These are phyloP conservation scores for roundworm (Caenorhabditis elegans) DNA, from an alignment of 1,140 invertebrate genomes.

Conservation along the genomic window DNA sequence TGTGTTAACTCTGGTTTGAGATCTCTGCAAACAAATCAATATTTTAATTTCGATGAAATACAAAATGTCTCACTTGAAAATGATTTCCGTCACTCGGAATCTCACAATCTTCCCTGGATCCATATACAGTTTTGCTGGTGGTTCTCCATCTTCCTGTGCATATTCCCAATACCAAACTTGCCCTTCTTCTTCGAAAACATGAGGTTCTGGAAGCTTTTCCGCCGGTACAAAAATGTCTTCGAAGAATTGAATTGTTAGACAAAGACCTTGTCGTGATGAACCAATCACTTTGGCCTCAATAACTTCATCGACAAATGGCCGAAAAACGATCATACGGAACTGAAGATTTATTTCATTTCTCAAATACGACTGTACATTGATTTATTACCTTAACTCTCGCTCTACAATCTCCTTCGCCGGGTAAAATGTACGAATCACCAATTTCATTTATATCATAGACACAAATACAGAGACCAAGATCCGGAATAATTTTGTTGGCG, in stretches of 20 bases:
- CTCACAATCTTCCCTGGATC: slow-evolving; percentile 44
- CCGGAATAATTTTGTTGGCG: slow-evolving; percentile 33
- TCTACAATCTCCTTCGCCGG: slow-evolving; percentile 41
- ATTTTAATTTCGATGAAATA: not conserved
- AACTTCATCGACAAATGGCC: slow-evolving; percentile 38
- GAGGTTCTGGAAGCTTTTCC: slow-evolving; percentile 39
- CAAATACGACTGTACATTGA: too few species aligned
- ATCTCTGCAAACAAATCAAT: not conserved
- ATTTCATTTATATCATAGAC: slow-evolving; percentile 41
- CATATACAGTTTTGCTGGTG: slow-evolving; percentile 40
- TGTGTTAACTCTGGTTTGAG: not conserved
- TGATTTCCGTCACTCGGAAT: slow-evolving; percentile 34
- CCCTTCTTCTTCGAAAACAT: slow-evolving; percentile 24
- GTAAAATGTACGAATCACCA: slow-evolving; percentile 36
- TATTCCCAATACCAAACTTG: slow-evolving; percentile 44
- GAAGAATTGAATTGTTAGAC: slow-evolving; percentile 42
- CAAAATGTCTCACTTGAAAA: slow-evolving; percentile 30
- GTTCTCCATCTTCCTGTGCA: slow-evolving; percentile 29
- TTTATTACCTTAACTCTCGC: slow-evolving; percentile 33
- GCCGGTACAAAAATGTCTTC: slow-evolving; percentile 45
- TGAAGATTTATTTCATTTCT: not conserved
- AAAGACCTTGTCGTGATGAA: slow-evolving; percentile 36
- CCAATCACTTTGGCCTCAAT: slow-evolving; percentile 38
- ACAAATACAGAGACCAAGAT: slow-evolving; percentile 37
- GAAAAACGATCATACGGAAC: slow-evolving; percentile 44